These are phyloP conservation scores for Anguilla anguilla DNA, from an alignment of 2,797 vertebrate genomes.

Conservation along the genomic window DNA sequence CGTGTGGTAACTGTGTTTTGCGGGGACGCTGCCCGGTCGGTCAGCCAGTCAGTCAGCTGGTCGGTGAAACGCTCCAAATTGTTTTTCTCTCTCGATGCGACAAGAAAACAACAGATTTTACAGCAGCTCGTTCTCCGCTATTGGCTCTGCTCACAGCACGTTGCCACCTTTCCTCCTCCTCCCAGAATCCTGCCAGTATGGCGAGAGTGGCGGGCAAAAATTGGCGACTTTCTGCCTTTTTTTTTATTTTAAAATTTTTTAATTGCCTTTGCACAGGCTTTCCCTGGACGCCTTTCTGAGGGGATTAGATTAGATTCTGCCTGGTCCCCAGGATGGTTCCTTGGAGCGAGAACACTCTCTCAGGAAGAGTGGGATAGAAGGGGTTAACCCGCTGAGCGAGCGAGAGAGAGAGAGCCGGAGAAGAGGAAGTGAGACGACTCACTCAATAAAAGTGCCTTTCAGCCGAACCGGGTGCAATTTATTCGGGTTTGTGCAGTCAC, in stretches of 20 bases:
- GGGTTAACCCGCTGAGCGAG: neutral
- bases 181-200: neutral
- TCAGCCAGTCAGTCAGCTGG: too few species aligned
- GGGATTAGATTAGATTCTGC: neutral
- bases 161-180: too few species aligned
- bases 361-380: slow-evolving; percentile 35
- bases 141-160: neutral
- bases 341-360: neutral
- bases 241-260: neutral
- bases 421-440: slow-evolving; percentile 53
- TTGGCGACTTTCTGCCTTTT: neutral
- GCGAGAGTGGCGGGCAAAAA: neutral
- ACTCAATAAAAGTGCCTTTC: slow-evolving; percentile 71
- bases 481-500: slow-evolving; percentile 53
- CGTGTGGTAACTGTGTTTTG: neutral
- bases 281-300: neutral
- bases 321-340: neutral
- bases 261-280: neutral
- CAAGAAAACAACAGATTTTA: neutral
- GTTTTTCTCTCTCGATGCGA: neutral
- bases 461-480: slow-evolving; percentile 73
- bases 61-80: too few species aligned
- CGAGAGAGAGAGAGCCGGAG: slow-evolving; percentile 1
- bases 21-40: too few species aligned
- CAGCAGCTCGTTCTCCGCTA: neutral